Evolutionary conservation across 2,888 invertebrate species (phyloP), one percentile per base, ranked within the genome.

Genomic region (Lepidochitona cinerea): DNA sequence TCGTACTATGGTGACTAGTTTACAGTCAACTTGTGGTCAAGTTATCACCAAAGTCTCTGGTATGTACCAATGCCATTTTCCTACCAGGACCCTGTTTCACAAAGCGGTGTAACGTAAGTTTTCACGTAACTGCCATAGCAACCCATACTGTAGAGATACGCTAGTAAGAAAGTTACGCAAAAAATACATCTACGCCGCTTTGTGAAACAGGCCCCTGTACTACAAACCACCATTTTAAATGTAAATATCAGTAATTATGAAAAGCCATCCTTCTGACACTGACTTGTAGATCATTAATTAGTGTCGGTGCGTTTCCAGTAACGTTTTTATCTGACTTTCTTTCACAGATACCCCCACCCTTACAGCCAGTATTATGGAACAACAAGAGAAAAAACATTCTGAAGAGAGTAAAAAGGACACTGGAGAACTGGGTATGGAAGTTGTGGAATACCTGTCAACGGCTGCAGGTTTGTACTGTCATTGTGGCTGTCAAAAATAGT

Each of bases 21-120:
- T 95, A 6, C 94, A 94, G 88, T 94, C 94, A 71, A 95, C 95
- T 6, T 93, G 96, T 77, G 93, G 93, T 3, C 94, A 95, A 82
- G 93, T 96, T 84, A 91, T 96, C 70, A 93, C 94, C 78, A 94
- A 86, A 79, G 85, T 90, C 80, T 91, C 91, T 79, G 92, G 91
- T 89, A 72, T 67, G 77, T n/a, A n/a, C n/a, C n/a, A n/a, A n/a
- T n/a, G n/a, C n/a, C n/a, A n/a, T n/a, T n/a, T n/a, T n/a, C n/a
- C n/a, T n/a, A n/a, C n/a, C n/a, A n/a, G n/a, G n/a, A n/a, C n/a
- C n/a, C n/a, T n/a, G n/a, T n/a, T n/a, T n/a, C n/a, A n/a, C n/a
- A n/a, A n/a, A n/a, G n/a, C n/a, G n/a, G n/a, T n/a, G n/a, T n/a
- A n/a, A n/a, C n/a, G n/a, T n/a, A n/a, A n/a, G n/a, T n/a, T n/a